phyloP scores from a whole-genome alignment of 2,888 invertebrate genomes.

The Cyclophora punctaria region DNA sequence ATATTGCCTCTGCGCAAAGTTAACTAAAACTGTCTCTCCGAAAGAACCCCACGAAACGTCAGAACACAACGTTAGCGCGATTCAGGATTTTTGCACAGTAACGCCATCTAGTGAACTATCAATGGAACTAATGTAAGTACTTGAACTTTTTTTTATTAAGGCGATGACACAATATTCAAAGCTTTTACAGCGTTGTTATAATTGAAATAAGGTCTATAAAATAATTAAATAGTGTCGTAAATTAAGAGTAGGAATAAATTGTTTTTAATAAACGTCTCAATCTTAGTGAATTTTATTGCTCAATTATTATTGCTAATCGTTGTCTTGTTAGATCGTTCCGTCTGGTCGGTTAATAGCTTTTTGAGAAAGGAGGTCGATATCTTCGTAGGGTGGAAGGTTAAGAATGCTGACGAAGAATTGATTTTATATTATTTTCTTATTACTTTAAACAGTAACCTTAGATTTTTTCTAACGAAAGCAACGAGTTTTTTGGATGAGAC shows the following conservation, averaged over 20 bases:
- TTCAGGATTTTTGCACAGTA: conserved; percentile 20
- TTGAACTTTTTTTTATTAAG: too few species aligned
- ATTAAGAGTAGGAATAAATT: neutral
- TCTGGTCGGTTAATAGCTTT: neutral
- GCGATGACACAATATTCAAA: neutral
- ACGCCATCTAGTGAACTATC: conserved; percentile 43
- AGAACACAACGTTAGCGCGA: conserved; percentile 35
- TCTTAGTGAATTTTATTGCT: neutral
- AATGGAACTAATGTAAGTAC: neutral
- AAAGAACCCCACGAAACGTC: neutral
- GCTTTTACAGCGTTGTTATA: neutral
- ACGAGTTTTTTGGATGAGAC: too few species aligned
- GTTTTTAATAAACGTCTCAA: neutral
- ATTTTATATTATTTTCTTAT: too few species aligned
- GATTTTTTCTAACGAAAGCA: too few species aligned
- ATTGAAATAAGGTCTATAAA: too few species aligned
- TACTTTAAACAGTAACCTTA: too few species aligned
- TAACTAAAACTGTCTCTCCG: conserved; percentile 36
- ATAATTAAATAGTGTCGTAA: too few species aligned
- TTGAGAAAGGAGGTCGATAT: too few species aligned
- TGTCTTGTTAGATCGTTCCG: neutral
- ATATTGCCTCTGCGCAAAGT: conserved; percentile 95
- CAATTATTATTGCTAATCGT: neutral
- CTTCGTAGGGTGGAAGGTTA: neutral
- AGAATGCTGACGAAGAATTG: neutral